These are phyloP conservation scores for Ammodramus savannarum DNA, from an alignment of 2,113 vertebrate species.

Conservation along the genomic window DNA sequence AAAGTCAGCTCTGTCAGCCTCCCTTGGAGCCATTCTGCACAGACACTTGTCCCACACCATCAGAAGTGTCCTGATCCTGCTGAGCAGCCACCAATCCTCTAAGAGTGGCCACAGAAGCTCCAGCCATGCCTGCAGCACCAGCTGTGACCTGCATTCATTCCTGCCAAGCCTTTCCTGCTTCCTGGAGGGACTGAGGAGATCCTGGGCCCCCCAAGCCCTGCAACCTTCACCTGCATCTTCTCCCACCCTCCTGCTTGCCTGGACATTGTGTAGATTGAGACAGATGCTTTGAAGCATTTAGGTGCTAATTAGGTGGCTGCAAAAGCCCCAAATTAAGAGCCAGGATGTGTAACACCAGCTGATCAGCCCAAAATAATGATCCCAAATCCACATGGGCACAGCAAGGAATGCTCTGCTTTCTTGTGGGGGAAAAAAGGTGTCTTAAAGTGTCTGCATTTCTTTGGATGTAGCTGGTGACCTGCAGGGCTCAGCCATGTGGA, in stretches of 20 bases:
- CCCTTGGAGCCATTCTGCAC: background rate
- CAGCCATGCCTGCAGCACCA: background rate
- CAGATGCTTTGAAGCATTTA: background rate
- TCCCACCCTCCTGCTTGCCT: background rate
- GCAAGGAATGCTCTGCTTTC: background rate
- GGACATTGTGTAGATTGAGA: background rate
- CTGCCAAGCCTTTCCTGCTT: background rate
- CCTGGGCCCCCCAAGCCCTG: background rate
- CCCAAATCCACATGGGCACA: background rate
- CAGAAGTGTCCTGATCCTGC: background rate
- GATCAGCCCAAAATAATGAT: background rate
- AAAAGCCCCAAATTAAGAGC: background rate
- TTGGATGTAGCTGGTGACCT: background rate
- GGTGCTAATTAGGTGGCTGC: background rate
- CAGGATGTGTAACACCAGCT: background rate
- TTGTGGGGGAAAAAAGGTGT: accelerated
- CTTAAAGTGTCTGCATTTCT: background rate
- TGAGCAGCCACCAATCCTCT: background rate
- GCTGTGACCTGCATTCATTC: background rate
- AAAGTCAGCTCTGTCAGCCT: background rate
- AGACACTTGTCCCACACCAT: background rate
- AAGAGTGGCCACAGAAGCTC: background rate
- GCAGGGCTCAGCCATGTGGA: background rate
- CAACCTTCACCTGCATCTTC: background rate
- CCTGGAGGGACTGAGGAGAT: background rate